Percentiles rank a stretch among this genome's conserved stretches.
phyloP scores from a whole-genome alignment of 2,888 invertebrate genomes.

The Tortricodes alternella region DNA sequence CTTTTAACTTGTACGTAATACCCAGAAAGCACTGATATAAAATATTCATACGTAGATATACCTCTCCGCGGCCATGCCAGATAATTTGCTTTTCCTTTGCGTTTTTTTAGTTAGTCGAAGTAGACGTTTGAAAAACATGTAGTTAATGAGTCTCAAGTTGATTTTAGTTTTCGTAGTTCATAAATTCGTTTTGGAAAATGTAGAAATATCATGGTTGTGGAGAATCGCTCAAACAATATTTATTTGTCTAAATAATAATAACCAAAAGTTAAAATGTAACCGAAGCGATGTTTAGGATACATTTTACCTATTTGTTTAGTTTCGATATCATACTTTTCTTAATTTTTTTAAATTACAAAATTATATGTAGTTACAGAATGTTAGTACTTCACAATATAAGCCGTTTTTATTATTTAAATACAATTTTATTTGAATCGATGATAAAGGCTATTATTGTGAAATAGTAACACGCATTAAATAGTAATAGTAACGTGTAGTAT shows the following conservation, averaged over 20 bases:
- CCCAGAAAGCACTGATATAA: constrained; percentile 69
- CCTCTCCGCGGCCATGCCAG: constrained; percentile 27
- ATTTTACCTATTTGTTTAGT: neutral
- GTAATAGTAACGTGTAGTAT: too few relatives aligned
- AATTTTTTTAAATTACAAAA: neutral
- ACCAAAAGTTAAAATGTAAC: too few relatives aligned
- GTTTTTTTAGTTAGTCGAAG: neutral
- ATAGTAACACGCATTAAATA: too few relatives aligned
- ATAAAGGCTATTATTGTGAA: too few relatives aligned
- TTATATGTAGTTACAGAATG: too few relatives aligned
- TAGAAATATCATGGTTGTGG: constrained; percentile 20
- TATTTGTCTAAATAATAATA: constrained; percentile 46
- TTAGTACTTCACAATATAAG: too few relatives aligned
- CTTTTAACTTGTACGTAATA: constrained; percentile 84
- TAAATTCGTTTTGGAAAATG: constrained; percentile 10
- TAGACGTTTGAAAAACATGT: too few relatives aligned
- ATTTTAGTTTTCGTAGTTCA: neutral
- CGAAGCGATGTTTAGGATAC: constrained; percentile 35
- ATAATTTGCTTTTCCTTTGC: neutral
- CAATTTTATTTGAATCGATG: too few relatives aligned
- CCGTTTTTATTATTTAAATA: too few relatives aligned
- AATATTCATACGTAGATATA: constrained; percentile 38
- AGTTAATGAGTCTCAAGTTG: too few relatives aligned
- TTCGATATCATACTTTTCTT: neutral
- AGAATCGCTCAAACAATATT: constrained; percentile 50